Base-by-base conservation (phyloP, 1,140 invertebrate genomes). In the Harlomillsia oculata region DNA sequence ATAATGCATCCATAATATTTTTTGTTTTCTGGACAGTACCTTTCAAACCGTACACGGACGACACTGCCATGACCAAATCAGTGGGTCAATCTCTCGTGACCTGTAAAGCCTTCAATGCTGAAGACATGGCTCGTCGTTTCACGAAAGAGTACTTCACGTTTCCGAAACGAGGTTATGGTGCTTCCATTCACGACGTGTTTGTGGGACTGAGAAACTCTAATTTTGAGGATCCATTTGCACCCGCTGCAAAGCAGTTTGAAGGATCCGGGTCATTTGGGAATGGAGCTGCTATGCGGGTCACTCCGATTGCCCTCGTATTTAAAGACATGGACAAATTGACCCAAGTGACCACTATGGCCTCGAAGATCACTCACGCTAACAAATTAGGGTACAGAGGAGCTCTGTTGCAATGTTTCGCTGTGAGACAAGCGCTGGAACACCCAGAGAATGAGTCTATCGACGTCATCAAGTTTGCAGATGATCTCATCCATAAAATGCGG, bases 241-340 rank as follows among this genome's bases (percentile, higher is more conserved):
- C 85, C 41, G 85, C 84, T 1, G 74, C 70, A 44, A 71, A 80
- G 66, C 82, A 85, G 67, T 89, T 87, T 73, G 69, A 77, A 66
- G 84, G 84, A 14, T 57, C 66, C 53, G 85, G 85, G 3, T 86
- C 84, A 5, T 84, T 77, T 75, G 86, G 85, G 18, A 88, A 87
- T 73, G 85, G 85, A 14, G 80, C 78, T 41, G 82, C 83, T 1
- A 88, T 88, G 84, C 75, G 85, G 67, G 76, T 86, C 25, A 69
- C 80, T 13, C 85, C 85, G n/a, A 70, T 83, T 48, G 75, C 81
- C 9, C 68, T 89, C 13, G 84, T 80, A 71, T 77, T 49, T 68
- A 76, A 43, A 66, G 78, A 65, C 73, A 75, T 57, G 14, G 21
- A 29, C 3, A 62, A 69, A 55, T 72, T 82, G 61, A 50, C 82